Evolutionary conservation across 1,140 invertebrate species (phyloP), one percentile per base, ranked within the genome.

Genomic region (Heliothis virescens): DNA sequence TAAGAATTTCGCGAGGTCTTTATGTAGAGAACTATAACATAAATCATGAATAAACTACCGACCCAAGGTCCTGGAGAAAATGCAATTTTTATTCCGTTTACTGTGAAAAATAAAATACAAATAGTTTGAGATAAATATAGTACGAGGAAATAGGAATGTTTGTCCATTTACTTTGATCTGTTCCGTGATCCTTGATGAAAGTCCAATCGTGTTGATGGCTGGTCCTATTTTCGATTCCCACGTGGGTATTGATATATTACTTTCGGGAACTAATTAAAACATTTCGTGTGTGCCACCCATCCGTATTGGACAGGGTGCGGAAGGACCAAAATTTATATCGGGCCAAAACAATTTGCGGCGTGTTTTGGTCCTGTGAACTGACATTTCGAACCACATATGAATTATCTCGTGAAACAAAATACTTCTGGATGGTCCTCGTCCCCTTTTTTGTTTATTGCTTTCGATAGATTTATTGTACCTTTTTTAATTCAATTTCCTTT

Each of bases 391-490:
- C 72, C 62, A 76, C 73, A 69, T 13, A 55, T 71, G 71, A 34
- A 74, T 75, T 16, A 48, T 29, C 15, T 57, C 53, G 55, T 41
- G 69, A 53, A 5, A 21, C 50, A n/a, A 26, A 13, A 15, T 7
- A 72, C 52, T 57, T 57, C 34, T 71, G 67, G 55, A 13, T 21
- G 16, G 12, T 72, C 15, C 57, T 41, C 13, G 18, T 52, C 3
- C 65, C 67, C 13, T 71, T 69, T 74, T 80, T 80, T 55, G 71
- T 75, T 71, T 80, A 67, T 80, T 75, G 48, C 41, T 80, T 74
- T 75, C 71, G 47, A 74, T 60, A 15, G 47, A 74, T 72, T 67
- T 62, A 63, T 67, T 55, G 47, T 52, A 29, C 50, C 29, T n/a
- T 57, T 15, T 34, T 52, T 72, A 57, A 72, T 57, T 57, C 69